phyloP scores from a whole-genome alignment of 2,888 invertebrate species.

The Synergus gifuensis region DNA sequence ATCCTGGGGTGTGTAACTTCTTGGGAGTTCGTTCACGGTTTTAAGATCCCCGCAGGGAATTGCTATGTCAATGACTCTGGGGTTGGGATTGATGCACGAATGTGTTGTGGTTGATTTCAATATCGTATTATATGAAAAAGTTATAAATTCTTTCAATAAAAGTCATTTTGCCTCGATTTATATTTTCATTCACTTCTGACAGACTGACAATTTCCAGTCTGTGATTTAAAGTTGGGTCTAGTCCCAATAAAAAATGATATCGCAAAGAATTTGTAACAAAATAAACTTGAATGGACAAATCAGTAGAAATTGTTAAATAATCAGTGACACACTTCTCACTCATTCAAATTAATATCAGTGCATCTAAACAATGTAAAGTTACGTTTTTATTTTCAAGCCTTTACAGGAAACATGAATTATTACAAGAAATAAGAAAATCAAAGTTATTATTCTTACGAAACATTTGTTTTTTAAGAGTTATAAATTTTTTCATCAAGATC shows the following conservation, averaged over 20 bases:
- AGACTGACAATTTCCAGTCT: neutral
- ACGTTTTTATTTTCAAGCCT: neutral
- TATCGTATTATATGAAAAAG: neutral
- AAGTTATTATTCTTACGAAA: neutral
- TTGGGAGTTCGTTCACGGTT: constrained; percentile 27
- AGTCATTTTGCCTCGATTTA: neutral
- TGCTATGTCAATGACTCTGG: constrained; percentile 3
- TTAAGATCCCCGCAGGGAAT: constrained; percentile 21
- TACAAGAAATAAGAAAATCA: neutral
- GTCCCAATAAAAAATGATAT: neutral
- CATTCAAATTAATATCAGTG: neutral
- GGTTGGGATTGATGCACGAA: neutral
- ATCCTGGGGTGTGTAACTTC: constrained; percentile 13
- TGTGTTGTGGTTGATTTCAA: constrained; percentile 1
- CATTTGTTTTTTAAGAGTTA: neutral
- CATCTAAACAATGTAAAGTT: neutral
- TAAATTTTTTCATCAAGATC: neutral
- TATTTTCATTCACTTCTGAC: neutral
- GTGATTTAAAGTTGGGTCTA: neutral
- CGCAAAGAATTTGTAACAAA: neutral
- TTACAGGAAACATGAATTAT: neutral
- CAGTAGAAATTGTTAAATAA: neutral
- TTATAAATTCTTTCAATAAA: constrained; percentile 9
- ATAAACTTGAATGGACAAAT: neutral
- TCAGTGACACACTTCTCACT: neutral